phyloP scores from a whole-genome alignment of 30 jellyfish, hydroid and myxozoan species.

The Cassiopea xamachana region DNA sequence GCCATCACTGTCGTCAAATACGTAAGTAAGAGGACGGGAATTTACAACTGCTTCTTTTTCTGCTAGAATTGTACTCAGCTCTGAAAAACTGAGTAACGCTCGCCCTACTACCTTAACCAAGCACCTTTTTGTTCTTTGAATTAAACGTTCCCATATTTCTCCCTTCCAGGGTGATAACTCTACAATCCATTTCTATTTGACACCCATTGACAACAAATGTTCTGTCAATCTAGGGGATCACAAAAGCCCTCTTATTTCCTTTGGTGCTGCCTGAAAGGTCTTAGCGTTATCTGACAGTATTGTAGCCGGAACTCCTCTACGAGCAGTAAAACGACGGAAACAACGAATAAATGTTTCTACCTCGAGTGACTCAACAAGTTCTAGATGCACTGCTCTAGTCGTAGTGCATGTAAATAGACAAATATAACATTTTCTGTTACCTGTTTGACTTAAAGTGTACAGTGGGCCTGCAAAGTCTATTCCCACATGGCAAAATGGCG shows the following conservation, averaged over 20 bases:
- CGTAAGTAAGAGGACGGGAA: conserved; percentile 57
- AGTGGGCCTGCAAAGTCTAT: conserved; percentile 49
- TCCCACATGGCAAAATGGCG: conserved; percentile 35
- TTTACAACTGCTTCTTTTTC: conserved; percentile 60
- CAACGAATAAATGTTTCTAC: conserved; percentile 29
- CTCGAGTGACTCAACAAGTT: conserved; percentile 37
- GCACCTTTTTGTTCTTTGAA: conserved; percentile 46
- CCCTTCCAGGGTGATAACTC: conserved; percentile 52
- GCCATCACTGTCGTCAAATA: conserved; percentile 35
- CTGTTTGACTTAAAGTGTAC: neutral
- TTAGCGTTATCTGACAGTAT: conserved; percentile 22
- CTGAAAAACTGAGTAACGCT: conserved; percentile 37
- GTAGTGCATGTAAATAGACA: conserved; percentile 61
- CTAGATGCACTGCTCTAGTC: conserved; percentile 73
- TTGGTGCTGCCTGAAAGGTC: conserved; percentile 38
- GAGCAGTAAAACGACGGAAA: conserved; percentile 34
- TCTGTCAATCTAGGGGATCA: conserved; percentile 45
- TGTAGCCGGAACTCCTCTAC: conserved; percentile 34
- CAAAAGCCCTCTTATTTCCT: conserved; percentile 25
- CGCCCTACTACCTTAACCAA: conserved; percentile 47
- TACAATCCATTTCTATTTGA: conserved; percentile 33
- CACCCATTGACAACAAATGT: conserved; percentile 31
- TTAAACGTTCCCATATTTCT: conserved; percentile 53
- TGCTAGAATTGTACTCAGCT: conserved; percentile 28
- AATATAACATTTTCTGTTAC: conserved; percentile 24